Conservation (phyloP, 2,888 invertebrate genomes). For the Deilephila elpenor region DNA sequence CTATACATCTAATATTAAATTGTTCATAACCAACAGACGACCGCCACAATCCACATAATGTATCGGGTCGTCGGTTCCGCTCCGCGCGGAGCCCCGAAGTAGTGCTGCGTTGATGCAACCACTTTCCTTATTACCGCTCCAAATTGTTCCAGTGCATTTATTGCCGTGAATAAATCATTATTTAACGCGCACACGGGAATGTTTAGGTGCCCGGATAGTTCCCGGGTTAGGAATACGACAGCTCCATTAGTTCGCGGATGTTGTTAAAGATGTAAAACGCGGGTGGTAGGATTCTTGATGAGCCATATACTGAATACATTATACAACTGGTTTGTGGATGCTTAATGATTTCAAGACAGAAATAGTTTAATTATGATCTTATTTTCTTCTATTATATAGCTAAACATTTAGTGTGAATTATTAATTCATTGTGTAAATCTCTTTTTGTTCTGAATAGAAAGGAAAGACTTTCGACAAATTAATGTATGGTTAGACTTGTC, state of each 20-base stretch:
- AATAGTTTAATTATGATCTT: too few species aligned
- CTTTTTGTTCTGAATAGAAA: too few species aligned
- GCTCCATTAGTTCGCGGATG: neutral
- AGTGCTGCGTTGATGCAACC: conserved; percentile 33
- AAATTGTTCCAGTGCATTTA: conserved; percentile 13
- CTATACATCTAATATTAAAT: neutral
- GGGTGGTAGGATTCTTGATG: neutral
- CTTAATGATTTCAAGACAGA: too few species aligned
- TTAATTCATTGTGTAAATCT: too few species aligned
- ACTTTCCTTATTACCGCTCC: conserved; percentile 42
- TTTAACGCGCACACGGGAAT: conserved; percentile 11
- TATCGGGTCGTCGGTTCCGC: neutral
- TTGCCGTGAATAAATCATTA: conserved; percentile 9
- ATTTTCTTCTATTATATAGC: too few species aligned
- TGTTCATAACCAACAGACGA: neutral
- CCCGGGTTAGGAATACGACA: neutral
- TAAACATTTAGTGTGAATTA: too few species aligned
- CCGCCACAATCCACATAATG: neutral
- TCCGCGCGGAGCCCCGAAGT: neutral
- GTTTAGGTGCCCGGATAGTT: neutral
- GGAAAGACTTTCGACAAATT: too few species aligned
- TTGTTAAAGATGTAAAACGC: neutral
- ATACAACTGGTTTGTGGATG: too few species aligned
- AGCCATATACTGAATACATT: too few species aligned
- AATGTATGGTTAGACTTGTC: too few species aligned